A percentile compares a stretch with the other conserved stretches of the same genome.
phyloP scores from a whole-genome alignment of 2,797 vertebrate species.

The Pterois miles region DNA sequence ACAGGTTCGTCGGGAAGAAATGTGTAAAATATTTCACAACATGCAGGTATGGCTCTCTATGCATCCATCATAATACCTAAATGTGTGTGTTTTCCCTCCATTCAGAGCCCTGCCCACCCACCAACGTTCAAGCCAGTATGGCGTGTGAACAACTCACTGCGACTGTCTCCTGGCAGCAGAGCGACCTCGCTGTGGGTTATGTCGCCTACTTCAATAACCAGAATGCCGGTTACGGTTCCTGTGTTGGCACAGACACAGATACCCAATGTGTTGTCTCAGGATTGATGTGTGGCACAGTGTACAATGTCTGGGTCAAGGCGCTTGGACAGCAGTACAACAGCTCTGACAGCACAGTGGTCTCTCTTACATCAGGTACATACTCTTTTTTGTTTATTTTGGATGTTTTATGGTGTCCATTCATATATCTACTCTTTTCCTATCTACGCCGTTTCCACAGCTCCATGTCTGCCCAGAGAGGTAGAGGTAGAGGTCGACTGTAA shows the following conservation, averaged over 20 bases:
- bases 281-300: slow-evolving; percentile 70
- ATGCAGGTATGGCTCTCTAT: not conserved
- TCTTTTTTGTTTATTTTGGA: not conserved
- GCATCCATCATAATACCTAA: not conserved
- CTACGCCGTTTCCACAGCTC: slow-evolving; percentile 59
- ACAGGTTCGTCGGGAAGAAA: slow-evolving; percentile 67
- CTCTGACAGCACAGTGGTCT: slow-evolving; percentile 44
- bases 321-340: slow-evolving; percentile 68
- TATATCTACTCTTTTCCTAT: not conserved
- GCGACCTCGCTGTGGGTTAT: slow-evolving; percentile 69
- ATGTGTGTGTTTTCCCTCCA: not conserved
- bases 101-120: slow-evolving; percentile 81
- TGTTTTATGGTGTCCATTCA: not conserved
- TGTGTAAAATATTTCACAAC: not conserved
- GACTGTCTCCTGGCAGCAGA: slow-evolving; percentile 76
- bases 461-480: slow-evolving; percentile 68
- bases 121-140: slow-evolving; percentile 62
- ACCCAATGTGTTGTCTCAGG: slow-evolving; percentile 54
- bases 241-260: slow-evolving; percentile 23
- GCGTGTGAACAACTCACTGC: slow-evolving; percentile 59
- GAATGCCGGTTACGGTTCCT: slow-evolving; percentile 48
- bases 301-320: slow-evolving; percentile 68
- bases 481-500: slow-evolving; percentile 57
- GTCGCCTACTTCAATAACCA: slow-evolving; percentile 57
- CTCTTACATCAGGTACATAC: slow-evolving; percentile 53